Base-by-base conservation (phyloP, 2,113 vertebrate genomes). In the Clinocottus analis region DNA sequence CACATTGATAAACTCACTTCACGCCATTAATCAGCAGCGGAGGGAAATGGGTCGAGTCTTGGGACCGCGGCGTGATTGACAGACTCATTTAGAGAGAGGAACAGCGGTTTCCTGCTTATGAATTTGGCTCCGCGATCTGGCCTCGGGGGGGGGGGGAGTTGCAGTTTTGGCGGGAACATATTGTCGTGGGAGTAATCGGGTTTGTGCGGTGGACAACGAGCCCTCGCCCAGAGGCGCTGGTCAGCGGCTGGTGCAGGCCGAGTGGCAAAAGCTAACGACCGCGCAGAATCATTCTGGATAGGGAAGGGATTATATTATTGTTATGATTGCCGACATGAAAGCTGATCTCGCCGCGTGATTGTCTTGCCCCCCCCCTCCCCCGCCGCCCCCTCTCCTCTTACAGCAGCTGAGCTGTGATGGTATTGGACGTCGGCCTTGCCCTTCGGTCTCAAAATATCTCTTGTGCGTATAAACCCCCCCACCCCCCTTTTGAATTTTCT, bases 1-100 rank as follows among this genome's bases (percentile, higher is more conserved):
- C 90, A 92, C 82, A 72, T 93, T 94, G 92, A 94, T 92, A 95
- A 94, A 95, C 92, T 94, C 93, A 94, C 88, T 93, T 91, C 90
- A 91, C 91, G 82, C 82, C 83, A 91, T 94, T 95, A 96, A 95
- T 95, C 93, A 95, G 86, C 80, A 89, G 91, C 87, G 67, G n/a
- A 66, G 90, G 91, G 93, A 94, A 90, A 91, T 75, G 76, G 83
- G 71, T 9, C 79, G 82, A 90, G 89, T 93, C 93, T 89, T 90
- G 94, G 94, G 89, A 91, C 88, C 87, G 47, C 43, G 47, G 56
- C 87, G 65, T 94, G 94, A 96, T 81, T 94, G 94, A 94, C 94
- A 92, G 92, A 84, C 89, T 94, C 86, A 93, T 96, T 94, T 94
- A 88, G 90, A 85, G 82, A 83, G 68, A 91, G 91, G 90, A 95